Evolutionary conservation across 2,888 invertebrate genomes (phyloP), one percentile per base, ranked within the genome.

Genomic region (Dryadula phaetusa): DNA sequence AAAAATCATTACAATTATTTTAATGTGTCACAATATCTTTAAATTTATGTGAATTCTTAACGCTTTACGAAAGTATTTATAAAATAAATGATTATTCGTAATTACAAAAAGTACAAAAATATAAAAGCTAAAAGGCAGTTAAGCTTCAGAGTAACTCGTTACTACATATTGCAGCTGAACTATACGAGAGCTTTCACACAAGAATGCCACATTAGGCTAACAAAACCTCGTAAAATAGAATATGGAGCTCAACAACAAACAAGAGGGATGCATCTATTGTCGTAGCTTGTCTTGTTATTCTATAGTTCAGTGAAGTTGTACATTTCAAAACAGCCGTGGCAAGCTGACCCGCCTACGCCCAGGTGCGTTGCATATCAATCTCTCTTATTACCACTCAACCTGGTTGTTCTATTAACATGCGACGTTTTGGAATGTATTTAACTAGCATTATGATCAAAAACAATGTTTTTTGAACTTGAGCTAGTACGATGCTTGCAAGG

Each of bases 341-440:
- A 32, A 32, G 79, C 79, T 75, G 76, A 78, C 81, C 84, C 87
- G 82, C 90, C 88, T 85, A 88, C 88, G 84, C 83, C 88, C 87
- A 88, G 88, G 86, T 88, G 87, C 79, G 82, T 82, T 77, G 75
- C 72, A 71, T 80, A 83, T 81, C 86, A 83, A 83, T 82, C 79
- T 80, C 77, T 78, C 77, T 80, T 80, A 80, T 79, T 78, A 74
- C 81, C 81, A 77, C 81, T 76, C 81, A 82, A 82, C 79, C 74
- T 70, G 78, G 75, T 75, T 76, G 75, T 77, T 77, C 75, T 76
- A 76, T 77, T 78, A 75, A 74, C 72, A 76, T 77, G 71, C 64
- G 42, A 58, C 49, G 52, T 60, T 63, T 40, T 49, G 32, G 44
- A 66, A 61, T 20, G 46, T 42, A 65, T 28, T 44, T n/a, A 66